Evolutionary conservation across 2,797 vertebrate species (phyloP).

Genomic region (Coracias cyanogaster): DNA sequence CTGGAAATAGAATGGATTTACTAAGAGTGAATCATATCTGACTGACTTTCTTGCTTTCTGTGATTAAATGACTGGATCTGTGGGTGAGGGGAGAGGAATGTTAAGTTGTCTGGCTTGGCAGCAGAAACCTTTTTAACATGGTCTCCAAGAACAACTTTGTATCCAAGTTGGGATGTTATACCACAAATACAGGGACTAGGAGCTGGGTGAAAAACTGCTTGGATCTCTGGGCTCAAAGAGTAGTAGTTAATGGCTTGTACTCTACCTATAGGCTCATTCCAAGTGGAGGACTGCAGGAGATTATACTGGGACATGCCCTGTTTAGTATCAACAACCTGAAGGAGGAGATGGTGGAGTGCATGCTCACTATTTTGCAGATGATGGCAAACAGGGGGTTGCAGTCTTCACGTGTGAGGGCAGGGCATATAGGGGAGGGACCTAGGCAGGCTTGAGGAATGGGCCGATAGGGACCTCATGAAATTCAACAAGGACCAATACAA

Average conservation of each 20-base stretch:
- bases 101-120: not conserved
- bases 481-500: not conserved
- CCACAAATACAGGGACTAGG: not conserved
- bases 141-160: not conserved
- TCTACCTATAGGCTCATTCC: not conserved
- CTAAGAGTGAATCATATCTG: not conserved
- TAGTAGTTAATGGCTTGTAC: not conserved
- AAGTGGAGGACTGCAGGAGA: not conserved
- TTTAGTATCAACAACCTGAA: not conserved
- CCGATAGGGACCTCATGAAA: not conserved
- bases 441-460: not conserved
- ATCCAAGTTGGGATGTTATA: not conserved
- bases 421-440: no score
- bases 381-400: not conserved
- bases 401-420: not conserved
- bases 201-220: not conserved
- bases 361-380: not conserved
- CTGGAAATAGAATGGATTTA: not conserved
- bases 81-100: not conserved
- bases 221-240: not conserved
- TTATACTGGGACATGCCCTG: not conserved
- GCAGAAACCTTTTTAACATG: not conserved
- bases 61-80: not conserved
- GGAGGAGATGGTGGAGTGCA: not conserved
- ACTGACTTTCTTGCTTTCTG: not conserved